Evolutionary conservation across 2,888 invertebrate genomes (phyloP).

Genomic region (Neoaliturus tenellus): DNA sequence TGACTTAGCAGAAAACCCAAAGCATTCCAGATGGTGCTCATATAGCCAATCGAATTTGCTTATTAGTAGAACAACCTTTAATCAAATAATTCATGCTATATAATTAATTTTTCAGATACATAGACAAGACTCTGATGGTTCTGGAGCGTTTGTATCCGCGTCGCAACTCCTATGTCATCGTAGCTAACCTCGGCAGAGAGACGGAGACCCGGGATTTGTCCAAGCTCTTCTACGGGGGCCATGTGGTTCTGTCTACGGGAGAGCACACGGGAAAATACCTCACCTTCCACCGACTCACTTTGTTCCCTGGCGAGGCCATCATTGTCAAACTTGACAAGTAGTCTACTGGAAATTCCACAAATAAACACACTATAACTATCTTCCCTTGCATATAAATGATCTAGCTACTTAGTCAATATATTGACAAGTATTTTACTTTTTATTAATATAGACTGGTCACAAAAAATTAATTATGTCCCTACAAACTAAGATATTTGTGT

Average conservation of each 20-base stretch:
- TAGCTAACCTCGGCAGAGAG: constrained; percentile 81
- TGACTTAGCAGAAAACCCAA: too few relatives aligned
- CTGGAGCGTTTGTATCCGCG: constrained; percentile 88
- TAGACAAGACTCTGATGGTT: constrained; percentile 80
- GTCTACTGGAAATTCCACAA: constrained; percentile 58
- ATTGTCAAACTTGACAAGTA: constrained; percentile 79
- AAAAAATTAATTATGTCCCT: not conserved
- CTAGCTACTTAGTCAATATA: not conserved
- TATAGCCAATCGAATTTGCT: too few relatives aligned
- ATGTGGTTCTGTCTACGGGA: constrained; percentile 75
- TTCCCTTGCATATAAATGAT: not conserved
- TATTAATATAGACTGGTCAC: not conserved
- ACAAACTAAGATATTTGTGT: too few relatives aligned
- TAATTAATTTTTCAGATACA: constrained; percentile 72
- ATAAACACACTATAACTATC: not conserved
- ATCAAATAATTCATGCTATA: too few relatives aligned
- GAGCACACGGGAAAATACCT: constrained; percentile 72
- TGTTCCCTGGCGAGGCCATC: constrained; percentile 79
- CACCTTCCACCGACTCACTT: constrained; percentile 75
- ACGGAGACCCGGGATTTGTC: constrained; percentile 83
- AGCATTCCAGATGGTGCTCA: too few relatives aligned
- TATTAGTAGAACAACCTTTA: too few relatives aligned
- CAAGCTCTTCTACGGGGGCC: constrained; percentile 85
- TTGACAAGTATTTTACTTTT: not conserved
- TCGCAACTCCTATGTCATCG: constrained; percentile 84